phyloP scores from a whole-genome alignment of 2,113 vertebrate species.

The Hiodon alosoides region DNA sequence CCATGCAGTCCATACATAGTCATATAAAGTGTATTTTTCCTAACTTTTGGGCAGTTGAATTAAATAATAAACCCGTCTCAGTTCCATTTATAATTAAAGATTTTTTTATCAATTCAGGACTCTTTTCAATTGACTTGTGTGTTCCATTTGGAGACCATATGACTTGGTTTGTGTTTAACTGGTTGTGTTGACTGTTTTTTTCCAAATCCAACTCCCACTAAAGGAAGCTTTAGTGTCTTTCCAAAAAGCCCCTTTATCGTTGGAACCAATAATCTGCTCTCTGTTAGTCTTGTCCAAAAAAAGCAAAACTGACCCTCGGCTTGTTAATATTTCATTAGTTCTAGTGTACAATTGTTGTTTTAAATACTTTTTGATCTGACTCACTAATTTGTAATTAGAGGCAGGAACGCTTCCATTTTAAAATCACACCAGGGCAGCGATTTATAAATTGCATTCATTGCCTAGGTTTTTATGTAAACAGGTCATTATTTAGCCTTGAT shows the following conservation, averaged over 20 bases:
- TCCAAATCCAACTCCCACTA: slow-evolving; percentile 41
- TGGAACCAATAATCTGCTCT: slow-evolving; percentile 28
- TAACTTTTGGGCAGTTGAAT: too few relatives aligned
- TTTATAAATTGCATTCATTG: slow-evolving; percentile 33
- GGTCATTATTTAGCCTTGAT: slow-evolving; percentile 46
- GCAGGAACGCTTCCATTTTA: slow-evolving; percentile 43
- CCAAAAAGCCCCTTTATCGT: slow-evolving; percentile 35
- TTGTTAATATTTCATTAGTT: slow-evolving; percentile 64
- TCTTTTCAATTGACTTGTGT: slow-evolving; percentile 26
- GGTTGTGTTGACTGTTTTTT: slow-evolving; percentile 25
- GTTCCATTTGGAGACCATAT: slow-evolving; percentile 39
- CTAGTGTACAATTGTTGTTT: slow-evolving; percentile 50
- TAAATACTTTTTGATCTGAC: slow-evolving; percentile 56
- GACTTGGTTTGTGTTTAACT: slow-evolving; percentile 23
- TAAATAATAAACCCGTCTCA: too few relatives aligned
- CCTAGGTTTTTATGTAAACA: slow-evolving; percentile 52
- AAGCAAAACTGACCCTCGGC: slow-evolving; percentile 46
- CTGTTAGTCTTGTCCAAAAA: slow-evolving; percentile 54
- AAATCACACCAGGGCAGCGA: slow-evolving; percentile 31
- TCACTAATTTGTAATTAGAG: slow-evolving; percentile 52
- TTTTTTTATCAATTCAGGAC: slow-evolving; percentile 13
- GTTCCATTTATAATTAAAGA: background rate
- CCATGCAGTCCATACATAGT: too few relatives aligned
- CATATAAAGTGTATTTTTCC: too few relatives aligned
- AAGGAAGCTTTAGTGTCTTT: slow-evolving; percentile 38